Conservation (phyloP, 2,888 invertebrate genomes). For the Zaprionus lineosus region DNA sequence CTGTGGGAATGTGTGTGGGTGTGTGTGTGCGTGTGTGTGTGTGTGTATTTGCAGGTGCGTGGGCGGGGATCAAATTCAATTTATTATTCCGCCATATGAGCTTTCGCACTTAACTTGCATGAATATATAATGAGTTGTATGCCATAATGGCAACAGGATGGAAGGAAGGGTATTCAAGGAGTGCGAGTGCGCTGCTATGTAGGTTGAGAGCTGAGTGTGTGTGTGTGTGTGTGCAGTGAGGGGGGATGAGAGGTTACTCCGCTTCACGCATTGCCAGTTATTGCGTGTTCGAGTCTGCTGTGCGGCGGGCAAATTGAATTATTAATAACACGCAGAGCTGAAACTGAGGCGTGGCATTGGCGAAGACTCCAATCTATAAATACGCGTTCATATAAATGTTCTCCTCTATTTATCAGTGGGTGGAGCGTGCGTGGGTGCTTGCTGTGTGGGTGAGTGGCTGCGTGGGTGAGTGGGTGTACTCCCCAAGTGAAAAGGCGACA, state of each 20-base stretch:
- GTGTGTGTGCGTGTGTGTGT: too few relatives aligned
- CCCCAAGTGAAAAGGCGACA: slow-evolving; percentile 53
- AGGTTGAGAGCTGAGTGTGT: background rate
- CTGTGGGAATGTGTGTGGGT: too few relatives aligned
- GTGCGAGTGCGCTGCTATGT: too few relatives aligned
- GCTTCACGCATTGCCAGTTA: slow-evolving; percentile 17
- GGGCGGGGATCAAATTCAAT: slow-evolving; percentile 66
- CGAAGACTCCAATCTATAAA: slow-evolving; percentile 36
- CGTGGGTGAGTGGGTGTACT: background rate
- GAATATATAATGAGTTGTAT: slow-evolving; percentile 65
- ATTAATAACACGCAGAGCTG: slow-evolving; percentile 66
- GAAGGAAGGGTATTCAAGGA: slow-evolving; percentile 1
- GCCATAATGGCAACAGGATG: slow-evolving; percentile 9
- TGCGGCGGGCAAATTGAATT: slow-evolving; percentile 63
- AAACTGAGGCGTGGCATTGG: slow-evolving; percentile 13
- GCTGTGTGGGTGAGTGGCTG: slow-evolving; percentile 10
- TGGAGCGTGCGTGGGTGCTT: background rate
- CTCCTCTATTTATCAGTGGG: too few relatives aligned
- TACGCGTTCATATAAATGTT: slow-evolving; percentile 12
- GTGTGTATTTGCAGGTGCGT: slow-evolving; percentile 57
- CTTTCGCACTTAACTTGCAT: slow-evolving; percentile 76
- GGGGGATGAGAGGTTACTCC: too few relatives aligned
- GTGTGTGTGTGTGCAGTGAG: background rate
- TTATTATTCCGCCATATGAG: slow-evolving; percentile 72
- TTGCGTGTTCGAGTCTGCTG: slow-evolving; percentile 59